phyloP scores from a whole-genome alignment of 2,797 vertebrate genomes.

The Rhinoraja longicauda region DNA sequence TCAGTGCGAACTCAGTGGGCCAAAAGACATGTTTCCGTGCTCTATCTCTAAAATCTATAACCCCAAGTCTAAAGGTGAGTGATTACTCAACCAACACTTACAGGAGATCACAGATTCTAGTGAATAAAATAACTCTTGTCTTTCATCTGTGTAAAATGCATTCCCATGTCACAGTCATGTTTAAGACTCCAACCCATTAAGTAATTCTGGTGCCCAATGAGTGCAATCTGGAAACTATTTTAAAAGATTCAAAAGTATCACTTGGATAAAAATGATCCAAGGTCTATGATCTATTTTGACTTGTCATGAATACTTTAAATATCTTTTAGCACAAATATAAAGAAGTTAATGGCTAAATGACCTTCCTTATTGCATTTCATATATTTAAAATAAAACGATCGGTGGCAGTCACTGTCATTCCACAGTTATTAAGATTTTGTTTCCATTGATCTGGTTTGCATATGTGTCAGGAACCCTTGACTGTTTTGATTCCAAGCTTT shows the following conservation, averaged over 20 bases:
- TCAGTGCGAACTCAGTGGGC: too few species aligned
- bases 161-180: neutral
- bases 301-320: neutral
- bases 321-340: neutral
- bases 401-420: neutral
- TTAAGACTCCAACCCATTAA: neutral
- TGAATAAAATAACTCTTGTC: neutral
- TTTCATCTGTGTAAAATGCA: neutral
- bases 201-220: neutral
- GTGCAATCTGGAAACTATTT: neutral
- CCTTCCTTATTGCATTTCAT: neutral
- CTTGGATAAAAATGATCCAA: neutral
- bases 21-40: too few species aligned
- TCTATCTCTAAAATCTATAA: too few species aligned
- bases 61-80: neutral
- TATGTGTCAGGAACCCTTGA: neutral
- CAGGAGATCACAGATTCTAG: neutral
- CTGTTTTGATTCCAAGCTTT: neutral
- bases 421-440: neutral
- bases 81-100: neutral
- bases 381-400: neutral
- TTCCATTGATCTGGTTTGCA: neutral
- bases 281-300: neutral
- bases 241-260: neutral
- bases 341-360: neutral